Percentiles rank a stretch among this genome's conserved stretches.
These are phyloP conservation scores for Nixonia krombeini DNA, from an alignment of 1,140 invertebrate genomes.

Conservation along the genomic window DNA sequence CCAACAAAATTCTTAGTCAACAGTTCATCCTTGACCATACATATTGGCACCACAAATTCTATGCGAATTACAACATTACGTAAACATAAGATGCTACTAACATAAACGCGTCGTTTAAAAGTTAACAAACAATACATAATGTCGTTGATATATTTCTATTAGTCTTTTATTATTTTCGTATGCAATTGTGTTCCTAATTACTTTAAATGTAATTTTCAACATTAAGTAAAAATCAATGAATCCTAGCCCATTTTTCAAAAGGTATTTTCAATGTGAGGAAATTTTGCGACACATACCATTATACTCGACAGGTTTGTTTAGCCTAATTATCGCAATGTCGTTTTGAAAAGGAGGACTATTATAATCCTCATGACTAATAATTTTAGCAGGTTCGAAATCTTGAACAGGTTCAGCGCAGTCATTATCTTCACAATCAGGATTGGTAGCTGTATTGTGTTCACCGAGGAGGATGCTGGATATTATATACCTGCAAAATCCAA, in stretches of 20 bases:
- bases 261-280: too few relatives aligned
- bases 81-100: too few relatives aligned
- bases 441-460: constrained; percentile 71
- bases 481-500: constrained; percentile 26
- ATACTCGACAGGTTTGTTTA: constrained; percentile 70
- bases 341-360: constrained; percentile 75
- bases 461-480: constrained; percentile 75
- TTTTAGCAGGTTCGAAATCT: constrained; percentile 68
- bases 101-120: too few relatives aligned
- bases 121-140: too few relatives aligned
- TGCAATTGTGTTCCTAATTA: too few relatives aligned
- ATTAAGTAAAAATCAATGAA: too few relatives aligned
- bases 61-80: constrained; percentile 6
- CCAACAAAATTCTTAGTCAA: constrained; percentile 59
- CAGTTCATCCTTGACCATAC: constrained; percentile 66
- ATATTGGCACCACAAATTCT: constrained; percentile 74
- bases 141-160: too few relatives aligned
- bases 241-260: too few relatives aligned
- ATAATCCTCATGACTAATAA: constrained; percentile 73
- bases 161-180: too few relatives aligned
- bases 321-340: constrained; percentile 78
- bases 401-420: constrained; percentile 74
- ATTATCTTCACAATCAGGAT: constrained; percentile 73
- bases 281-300: constrained; percentile 73
- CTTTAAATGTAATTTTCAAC: too few relatives aligned